phyloP scores from a whole-genome alignment of 2,113 vertebrate species.

The Formicarius rufipectus region DNA sequence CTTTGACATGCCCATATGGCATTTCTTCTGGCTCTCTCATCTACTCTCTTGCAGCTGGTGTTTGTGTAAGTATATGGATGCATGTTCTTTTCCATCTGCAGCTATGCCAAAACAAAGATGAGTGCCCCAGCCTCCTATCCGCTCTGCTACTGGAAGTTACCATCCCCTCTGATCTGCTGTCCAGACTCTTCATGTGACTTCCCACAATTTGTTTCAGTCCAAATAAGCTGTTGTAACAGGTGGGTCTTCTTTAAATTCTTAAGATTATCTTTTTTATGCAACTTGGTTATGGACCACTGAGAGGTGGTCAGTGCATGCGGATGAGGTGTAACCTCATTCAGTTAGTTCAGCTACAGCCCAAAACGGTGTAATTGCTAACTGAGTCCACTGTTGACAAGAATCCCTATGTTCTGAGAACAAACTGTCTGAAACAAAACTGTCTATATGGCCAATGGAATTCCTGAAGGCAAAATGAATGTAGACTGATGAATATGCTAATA shows the following conservation, averaged over 20 bases:
- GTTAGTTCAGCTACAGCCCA: neutral
- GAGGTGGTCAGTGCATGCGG: accelerated
- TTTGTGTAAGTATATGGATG: neutral
- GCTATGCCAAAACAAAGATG: neutral
- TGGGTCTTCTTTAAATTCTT: neutral
- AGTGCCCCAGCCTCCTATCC: neutral
- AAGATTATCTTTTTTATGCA: neutral
- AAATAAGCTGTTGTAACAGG: neutral
- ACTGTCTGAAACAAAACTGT: neutral
- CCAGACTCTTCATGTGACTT: neutral
- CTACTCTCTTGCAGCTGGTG: neutral
- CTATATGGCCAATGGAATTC: neutral
- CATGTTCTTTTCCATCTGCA: neutral
- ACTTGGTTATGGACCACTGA: neutral
- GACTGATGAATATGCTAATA: neutral
- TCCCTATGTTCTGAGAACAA: neutral
- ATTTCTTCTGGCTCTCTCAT: neutral
- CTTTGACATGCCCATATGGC: neutral
- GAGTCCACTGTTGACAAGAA: neutral
- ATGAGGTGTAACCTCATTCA: neutral
- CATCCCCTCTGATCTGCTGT: neutral
- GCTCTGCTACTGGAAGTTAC: neutral
- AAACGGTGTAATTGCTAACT: neutral
- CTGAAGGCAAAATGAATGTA: neutral
- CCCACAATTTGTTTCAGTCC: neutral